Evolutionary conservation across 2,888 invertebrate genomes (phyloP).

Genomic region (Epirrhoe alternata): DNA sequence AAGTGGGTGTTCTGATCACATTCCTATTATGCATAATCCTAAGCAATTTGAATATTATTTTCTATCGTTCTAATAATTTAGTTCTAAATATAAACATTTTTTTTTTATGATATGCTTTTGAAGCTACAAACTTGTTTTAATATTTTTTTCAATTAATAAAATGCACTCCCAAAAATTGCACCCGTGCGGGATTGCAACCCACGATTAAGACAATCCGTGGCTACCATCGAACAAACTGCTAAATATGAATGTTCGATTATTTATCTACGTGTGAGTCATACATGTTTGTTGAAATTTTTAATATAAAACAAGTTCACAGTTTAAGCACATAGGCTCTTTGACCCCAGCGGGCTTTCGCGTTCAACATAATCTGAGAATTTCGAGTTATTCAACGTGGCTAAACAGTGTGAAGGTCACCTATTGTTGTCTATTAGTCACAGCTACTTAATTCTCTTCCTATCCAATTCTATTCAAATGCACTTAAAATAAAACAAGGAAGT

Average conservation of each 20-base stretch:
- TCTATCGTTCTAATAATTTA: neutral
- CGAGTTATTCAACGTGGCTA: slow-evolving; percentile 50
- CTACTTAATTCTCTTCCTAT: slow-evolving; percentile 51
- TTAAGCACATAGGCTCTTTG: slow-evolving; percentile 15
- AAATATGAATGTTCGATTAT: too few species aligned
- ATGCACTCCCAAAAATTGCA: too few species aligned
- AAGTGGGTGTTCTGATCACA: slow-evolving; percentile 5
- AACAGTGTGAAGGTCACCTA: slow-evolving; percentile 65
- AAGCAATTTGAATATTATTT: slow-evolving; percentile 1
- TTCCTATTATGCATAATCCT: neutral
- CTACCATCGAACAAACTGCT: too few species aligned
- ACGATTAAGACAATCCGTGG: too few species aligned
- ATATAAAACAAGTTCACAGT: slow-evolving; percentile 23
- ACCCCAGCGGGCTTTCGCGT: slow-evolving; percentile 31
- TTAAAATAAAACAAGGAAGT: slow-evolving; percentile 55
- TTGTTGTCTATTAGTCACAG: slow-evolving; percentile 57
- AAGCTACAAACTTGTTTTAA: too few species aligned
- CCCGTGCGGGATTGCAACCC: too few species aligned
- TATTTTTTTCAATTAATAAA: too few species aligned
- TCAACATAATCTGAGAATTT: slow-evolving; percentile 46
- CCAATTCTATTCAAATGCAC: slow-evolving; percentile 46
- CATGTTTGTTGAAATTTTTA: neutral
- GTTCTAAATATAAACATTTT: too few species aligned
- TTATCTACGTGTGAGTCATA: too few species aligned
- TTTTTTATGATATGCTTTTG: too few species aligned